phyloP scores from a whole-genome alignment of 2,888 invertebrate genomes.

The Trissonchulus latispiculum region DNA sequence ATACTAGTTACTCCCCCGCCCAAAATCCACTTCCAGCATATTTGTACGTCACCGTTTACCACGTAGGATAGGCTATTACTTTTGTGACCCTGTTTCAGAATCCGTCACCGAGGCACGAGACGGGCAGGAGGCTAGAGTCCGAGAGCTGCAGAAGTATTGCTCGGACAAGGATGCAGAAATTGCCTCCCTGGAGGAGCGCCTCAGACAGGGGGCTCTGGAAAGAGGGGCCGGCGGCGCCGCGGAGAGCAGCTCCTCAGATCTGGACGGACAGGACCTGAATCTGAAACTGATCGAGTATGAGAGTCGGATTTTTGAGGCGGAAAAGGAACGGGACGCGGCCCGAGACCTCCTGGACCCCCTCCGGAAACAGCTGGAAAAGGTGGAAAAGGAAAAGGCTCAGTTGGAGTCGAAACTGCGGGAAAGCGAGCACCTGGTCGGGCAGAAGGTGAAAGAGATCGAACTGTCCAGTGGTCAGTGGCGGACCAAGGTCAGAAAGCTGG shows the following conservation, averaged over 20 bases:
- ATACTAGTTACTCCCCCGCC: no score
- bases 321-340: slow-evolving; percentile 15
- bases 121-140: background rate
- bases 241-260: background rate
- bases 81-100: no score
- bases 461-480: background rate
- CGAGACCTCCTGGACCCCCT: background rate
- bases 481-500: background rate
- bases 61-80: no score
- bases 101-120: no score
- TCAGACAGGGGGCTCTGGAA: background rate
- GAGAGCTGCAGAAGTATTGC: background rate
- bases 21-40: no score
- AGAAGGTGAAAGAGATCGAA: background rate
- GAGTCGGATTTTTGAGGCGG: slow-evolving; percentile 21
- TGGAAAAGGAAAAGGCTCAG: background rate
- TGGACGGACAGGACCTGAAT: background rate
- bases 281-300: slow-evolving; percentile 22
- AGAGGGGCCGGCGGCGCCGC: background rate
- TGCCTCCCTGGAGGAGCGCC: background rate
- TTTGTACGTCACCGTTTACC: no score
- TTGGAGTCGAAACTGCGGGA: background rate
- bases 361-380: background rate
- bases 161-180: background rate
- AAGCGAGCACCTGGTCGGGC: background rate